These are phyloP conservation scores for Zapornia atra DNA, from an alignment of 2,113 vertebrate species.

Conservation along the genomic window DNA sequence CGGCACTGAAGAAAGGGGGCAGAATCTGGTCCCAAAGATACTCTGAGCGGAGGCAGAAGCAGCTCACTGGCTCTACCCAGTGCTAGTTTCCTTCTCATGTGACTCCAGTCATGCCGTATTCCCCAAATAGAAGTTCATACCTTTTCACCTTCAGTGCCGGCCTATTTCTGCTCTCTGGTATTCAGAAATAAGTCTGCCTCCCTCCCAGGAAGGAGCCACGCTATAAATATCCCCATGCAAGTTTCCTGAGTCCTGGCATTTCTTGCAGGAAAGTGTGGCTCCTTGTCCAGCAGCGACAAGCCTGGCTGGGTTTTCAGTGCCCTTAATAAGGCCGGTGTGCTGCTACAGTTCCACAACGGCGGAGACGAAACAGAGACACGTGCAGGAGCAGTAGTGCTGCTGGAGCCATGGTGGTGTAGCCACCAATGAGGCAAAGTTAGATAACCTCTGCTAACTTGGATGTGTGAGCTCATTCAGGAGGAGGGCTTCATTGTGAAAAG, in stretches of 20 bases:
- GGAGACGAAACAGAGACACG: rapidly evolving
- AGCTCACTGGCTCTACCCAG: neutral
- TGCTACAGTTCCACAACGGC: neutral
- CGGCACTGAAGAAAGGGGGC: neutral
- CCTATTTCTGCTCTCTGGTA: slow-evolving; percentile 35
- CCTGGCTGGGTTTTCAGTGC: neutral
- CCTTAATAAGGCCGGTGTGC: neutral
- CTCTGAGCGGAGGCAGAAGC: neutral
- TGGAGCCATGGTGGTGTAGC: neutral
- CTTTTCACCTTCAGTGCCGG: slow-evolving; percentile 55
- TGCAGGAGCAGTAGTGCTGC: neutral
- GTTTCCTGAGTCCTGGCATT: neutral
- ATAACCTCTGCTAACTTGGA: neutral
- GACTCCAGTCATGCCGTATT: neutral
- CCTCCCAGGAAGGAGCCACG: neutral
- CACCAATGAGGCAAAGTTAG: neutral
- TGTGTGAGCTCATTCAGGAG: neutral
- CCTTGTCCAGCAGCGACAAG: neutral
- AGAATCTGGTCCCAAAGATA: neutral
- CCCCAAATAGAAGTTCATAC: slow-evolving; percentile 34
- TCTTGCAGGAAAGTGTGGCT: neutral
- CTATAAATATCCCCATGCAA: slow-evolving; percentile 30
- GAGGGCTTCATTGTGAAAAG: neutral
- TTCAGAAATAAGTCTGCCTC: slow-evolving; percentile 17
- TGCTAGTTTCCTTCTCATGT: neutral